A percentile compares a stretch with the other conserved stretches of the same genome.
phyloP scores from a whole-genome alignment of 2,888 invertebrate species.

The Argyresthia goedartella region DNA sequence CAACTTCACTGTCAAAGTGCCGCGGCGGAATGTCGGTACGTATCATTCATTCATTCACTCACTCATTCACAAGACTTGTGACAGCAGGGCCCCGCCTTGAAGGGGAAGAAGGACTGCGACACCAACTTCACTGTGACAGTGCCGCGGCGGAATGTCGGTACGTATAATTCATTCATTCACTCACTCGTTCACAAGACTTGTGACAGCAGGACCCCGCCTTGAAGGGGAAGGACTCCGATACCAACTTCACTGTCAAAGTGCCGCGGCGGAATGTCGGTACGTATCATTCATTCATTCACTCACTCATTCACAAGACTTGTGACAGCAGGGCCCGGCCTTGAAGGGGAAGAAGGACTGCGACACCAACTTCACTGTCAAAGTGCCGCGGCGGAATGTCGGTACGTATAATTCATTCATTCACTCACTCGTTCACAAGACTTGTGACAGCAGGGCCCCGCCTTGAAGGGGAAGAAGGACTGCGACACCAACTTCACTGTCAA shows the following conservation, averaged over 20 bases:
- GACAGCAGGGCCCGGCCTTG: too few species aligned
- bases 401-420: slow-evolving; percentile 22
- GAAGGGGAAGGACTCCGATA: slow-evolving; percentile 60
- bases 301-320: too few species aligned
- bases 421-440: too few species aligned
- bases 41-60: too few species aligned
- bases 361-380: slow-evolving; percentile 87
- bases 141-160: slow-evolving; percentile 92
- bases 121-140: slow-evolving; percentile 90
- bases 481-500: slow-evolving; percentile 86
- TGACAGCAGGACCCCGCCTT: slow-evolving; percentile 92
- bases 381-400: slow-evolving; percentile 94
- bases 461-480: too few species aligned
- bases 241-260: slow-evolving; percentile 92
- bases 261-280: slow-evolving; percentile 94
- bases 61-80: too few species aligned
- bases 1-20: slow-evolving; percentile 92
- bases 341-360: slow-evolving; percentile 29
- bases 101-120: slow-evolving; percentile 28
- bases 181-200: too few species aligned
- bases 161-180: slow-evolving; percentile 22
- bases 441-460: slow-evolving; percentile 91
- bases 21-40: slow-evolving; percentile 94
- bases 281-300: too few species aligned
- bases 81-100: too few species aligned